Evolutionary conservation across 2,888 invertebrate species (phyloP), one percentile per base, ranked within the genome.

Genomic region (Asteroscopus sphinx): DNA sequence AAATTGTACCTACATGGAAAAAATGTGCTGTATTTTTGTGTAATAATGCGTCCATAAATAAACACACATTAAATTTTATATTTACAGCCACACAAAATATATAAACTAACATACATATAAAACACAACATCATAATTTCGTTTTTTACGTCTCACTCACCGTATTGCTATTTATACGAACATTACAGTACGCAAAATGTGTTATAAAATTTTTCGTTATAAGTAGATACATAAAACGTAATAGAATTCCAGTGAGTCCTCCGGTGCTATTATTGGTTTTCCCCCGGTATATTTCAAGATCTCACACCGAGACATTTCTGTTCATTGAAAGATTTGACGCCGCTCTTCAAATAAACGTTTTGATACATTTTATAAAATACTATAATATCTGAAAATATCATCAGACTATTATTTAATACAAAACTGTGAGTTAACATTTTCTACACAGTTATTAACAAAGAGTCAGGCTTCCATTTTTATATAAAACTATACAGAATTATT

Each of bases 211-310:
- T 35, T 55, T 26, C 48, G 46, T 39, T 57, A 56, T 64, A 65
- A 44, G 37, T 62, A 64, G 32, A 37, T 65, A 63, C 12, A 52
- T 65, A 57, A 42, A 65, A 61, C 16, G 68, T 71, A 65, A 77
- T 69, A 72, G 69, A 72, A 76, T 74, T 72, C 56, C 68, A 63
- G 42, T 33, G 56, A 64, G 67, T 65, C 58, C 63, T 60, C 48
- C 40, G 46, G 28, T 68, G 59, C 63, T 68, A 76, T 78, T 76
- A 77, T 70, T 68, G 74, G 68, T 78, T 76, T 69, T 58, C 65
- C 51, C 45, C 13, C 47, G 53, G 63, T 57, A 67, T 68, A 62
- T 69, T 70, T 69, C 65, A 60, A 64, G 64, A 65, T 68, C 63
- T 59, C 60, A 60, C 52, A 53, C 26, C 13, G 53, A 45, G 51